Percentiles rank a stretch among this genome's conserved stretches.
Evolutionary conservation across 2,888 invertebrate species (phyloP).

Genomic region (Conchocele bisecta): DNA sequence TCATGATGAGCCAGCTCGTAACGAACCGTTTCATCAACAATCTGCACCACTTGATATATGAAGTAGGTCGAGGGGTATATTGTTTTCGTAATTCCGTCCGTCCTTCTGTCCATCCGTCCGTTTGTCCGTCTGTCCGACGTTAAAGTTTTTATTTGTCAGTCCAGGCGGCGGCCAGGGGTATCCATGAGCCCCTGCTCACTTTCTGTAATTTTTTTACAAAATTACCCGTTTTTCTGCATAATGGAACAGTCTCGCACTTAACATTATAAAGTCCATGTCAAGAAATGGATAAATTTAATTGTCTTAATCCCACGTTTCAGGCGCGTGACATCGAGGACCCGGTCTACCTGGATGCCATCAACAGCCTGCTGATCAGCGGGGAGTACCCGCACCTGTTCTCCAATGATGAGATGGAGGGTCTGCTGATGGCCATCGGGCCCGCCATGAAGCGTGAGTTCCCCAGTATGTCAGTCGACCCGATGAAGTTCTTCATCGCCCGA

Average conservation of each 20-base stretch:
- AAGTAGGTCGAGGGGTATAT: no score
- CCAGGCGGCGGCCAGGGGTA: no score
- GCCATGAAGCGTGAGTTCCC: constrained; percentile 81
- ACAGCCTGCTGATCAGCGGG: constrained; percentile 81
- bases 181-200: no score
- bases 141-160: no score
- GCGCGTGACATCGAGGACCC: constrained; percentile 79
- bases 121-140: no score
- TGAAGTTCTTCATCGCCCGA: constrained; percentile 81
- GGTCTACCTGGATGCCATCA: constrained; percentile 82
- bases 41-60: not conserved
- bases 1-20: no score
- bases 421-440: constrained; percentile 79
- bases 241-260: no score
- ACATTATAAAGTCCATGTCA: not conserved
- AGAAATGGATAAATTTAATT: not conserved
- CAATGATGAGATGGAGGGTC: constrained; percentile 82
- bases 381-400: constrained; percentile 82
- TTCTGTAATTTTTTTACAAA: no score
- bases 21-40: no score
- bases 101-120: no score
- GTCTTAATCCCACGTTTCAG: constrained; percentile 64
- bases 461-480: constrained; percentile 78
- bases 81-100: no score
- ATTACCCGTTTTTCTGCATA: not conserved